These are phyloP conservation scores for Cyprinodon diabolis DNA, from an alignment of 2,797 vertebrate species.

Conservation along the genomic window DNA sequence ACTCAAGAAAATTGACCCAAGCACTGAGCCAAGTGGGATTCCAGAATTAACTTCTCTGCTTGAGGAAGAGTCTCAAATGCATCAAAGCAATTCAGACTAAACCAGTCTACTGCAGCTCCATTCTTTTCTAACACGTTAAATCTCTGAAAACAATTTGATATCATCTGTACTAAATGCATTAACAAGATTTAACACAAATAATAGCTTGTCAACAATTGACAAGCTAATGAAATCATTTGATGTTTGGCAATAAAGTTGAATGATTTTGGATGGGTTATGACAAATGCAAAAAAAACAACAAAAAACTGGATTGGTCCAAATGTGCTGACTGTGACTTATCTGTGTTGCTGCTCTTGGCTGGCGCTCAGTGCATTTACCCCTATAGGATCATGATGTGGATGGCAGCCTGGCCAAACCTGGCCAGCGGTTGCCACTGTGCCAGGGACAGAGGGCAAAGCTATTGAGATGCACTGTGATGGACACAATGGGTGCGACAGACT, in stretches of 20 bases:
- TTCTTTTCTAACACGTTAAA: background rate
- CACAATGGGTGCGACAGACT: constrained; percentile 82
- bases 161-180: background rate
- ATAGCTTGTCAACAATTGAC: background rate
- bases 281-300: constrained; percentile 40
- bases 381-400: constrained; percentile 64
- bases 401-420: constrained; percentile 76
- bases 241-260: constrained; percentile 1
- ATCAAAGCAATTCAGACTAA: background rate
- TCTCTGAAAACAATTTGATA: background rate
- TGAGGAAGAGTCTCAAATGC: background rate
- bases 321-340: constrained; percentile 77
- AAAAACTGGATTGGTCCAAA: constrained; percentile 62
- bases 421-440: constrained; percentile 72
- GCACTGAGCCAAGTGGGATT: background rate
- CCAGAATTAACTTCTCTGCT: background rate
- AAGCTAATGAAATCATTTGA: background rate
- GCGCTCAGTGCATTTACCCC: constrained; percentile 61
- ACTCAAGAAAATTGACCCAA: background rate
- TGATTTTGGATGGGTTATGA: constrained; percentile 7
- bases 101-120: background rate
- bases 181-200: background rate
- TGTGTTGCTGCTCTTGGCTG: constrained; percentile 75
- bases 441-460: constrained; percentile 75
- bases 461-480: constrained; percentile 83